phyloP scores from a whole-genome alignment of 2,113 vertebrate species.

The Pluvialis apricaria region DNA sequence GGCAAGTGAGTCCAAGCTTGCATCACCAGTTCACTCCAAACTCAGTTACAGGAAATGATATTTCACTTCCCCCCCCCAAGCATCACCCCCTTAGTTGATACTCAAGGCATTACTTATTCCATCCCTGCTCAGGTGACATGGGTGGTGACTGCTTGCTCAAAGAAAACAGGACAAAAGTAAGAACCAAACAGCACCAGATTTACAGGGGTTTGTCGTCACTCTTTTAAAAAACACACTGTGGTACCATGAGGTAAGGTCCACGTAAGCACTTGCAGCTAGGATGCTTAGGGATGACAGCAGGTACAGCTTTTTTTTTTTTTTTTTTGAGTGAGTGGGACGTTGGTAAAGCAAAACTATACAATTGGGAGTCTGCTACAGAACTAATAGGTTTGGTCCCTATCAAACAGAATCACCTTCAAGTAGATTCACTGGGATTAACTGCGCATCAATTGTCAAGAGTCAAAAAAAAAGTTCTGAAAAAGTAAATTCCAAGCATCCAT shows the following conservation, averaged over 20 bases:
- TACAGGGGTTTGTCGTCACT: background rate
- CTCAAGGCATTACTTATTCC: background rate
- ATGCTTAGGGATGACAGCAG: background rate
- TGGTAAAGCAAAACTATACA: background rate
- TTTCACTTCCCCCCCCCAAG: background rate
- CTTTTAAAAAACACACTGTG: background rate
- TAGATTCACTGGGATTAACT: background rate
- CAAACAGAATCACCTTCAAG: fast-evolving
- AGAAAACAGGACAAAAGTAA: background rate
- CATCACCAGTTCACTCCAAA: background rate
- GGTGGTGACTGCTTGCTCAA: background rate
- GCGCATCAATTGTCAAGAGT: background rate
- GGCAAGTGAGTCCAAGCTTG: background rate
- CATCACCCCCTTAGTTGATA: background rate
- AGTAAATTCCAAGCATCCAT: background rate
- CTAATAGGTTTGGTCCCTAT: background rate
- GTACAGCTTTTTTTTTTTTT: background rate
- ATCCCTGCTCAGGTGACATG: background rate
- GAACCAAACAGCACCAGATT: background rate
- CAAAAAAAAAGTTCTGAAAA: background rate
- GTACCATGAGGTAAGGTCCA: background rate
- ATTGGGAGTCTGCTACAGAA: background rate
- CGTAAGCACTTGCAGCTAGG: background rate
- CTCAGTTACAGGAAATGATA: background rate
- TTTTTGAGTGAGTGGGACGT: no score